phyloP scores from a whole-genome alignment of 2,797 vertebrate species.

The Pterois miles region DNA sequence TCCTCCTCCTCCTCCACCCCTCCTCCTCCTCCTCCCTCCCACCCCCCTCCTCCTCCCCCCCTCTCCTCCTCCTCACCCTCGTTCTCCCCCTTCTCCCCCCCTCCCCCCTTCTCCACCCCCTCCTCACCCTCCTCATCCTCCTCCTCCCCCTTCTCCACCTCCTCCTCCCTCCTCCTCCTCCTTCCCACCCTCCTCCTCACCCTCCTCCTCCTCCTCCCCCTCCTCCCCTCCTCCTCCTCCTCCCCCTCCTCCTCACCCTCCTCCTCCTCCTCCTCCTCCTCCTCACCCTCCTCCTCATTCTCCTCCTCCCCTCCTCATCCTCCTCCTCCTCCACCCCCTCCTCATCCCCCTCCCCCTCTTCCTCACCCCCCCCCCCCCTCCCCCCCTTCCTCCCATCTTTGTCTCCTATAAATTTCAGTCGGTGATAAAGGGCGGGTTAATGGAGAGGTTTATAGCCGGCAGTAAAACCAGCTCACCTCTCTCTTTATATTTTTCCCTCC shows the following conservation, averaged over 20 bases:
- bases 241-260: neutral
- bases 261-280: neutral
- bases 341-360: too few species aligned
- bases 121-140: too few species aligned
- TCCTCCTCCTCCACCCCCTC: too few species aligned
- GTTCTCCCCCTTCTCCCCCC: too few species aligned
- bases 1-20: too few species aligned
- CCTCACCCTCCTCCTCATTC: too few species aligned
- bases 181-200: neutral
- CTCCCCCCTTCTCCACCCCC: too few species aligned
- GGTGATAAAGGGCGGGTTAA: conserved; percentile 37
- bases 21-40: neutral
- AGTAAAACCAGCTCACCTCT: conserved; percentile 26
- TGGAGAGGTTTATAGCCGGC: conserved; percentile 42
- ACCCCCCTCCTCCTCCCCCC: neutral
- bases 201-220: neutral
- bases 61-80: too few species aligned
- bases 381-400: neutral
- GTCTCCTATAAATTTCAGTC: conserved; percentile 21
- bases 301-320: too few species aligned
- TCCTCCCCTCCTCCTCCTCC: too few species aligned
- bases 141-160: too few species aligned
- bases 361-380: neutral
- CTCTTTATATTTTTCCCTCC: neutral
- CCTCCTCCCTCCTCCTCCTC: too few species aligned